phyloP scores from a whole-genome alignment of 1,140 invertebrate genomes.

The Cotesia chilonis region DNA sequence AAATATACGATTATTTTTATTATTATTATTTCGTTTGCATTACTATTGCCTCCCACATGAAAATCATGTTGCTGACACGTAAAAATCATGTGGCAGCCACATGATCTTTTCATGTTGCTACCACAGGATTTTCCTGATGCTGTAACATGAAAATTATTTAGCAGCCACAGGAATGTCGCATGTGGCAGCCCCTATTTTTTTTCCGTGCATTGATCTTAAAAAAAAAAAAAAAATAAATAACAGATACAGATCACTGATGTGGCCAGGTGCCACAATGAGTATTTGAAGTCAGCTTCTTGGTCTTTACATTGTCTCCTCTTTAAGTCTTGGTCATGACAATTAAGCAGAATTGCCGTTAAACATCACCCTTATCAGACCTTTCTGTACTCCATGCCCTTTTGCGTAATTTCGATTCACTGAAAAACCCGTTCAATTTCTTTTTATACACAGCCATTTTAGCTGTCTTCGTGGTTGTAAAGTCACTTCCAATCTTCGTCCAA shows the following conservation, averaged over 20 bases:
- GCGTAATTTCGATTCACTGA: slow-evolving; percentile 28
- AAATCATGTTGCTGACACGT: too few relatives aligned
- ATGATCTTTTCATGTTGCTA: too few relatives aligned
- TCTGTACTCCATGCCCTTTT: not conserved
- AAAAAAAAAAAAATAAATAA: slow-evolving; percentile 39
- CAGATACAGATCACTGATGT: slow-evolving; percentile 29
- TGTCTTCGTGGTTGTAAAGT: slow-evolving; percentile 12
- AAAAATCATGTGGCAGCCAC: too few relatives aligned
- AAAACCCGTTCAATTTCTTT: slow-evolving; percentile 10
- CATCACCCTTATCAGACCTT: slow-evolving; percentile 28
- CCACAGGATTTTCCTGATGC: too few relatives aligned
- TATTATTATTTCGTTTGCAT: too few relatives aligned
- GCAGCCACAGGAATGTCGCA: slow-evolving; percentile 12
- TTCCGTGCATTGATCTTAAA: slow-evolving; percentile 22
- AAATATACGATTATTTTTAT: too few relatives aligned
- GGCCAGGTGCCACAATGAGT: slow-evolving; percentile 41
- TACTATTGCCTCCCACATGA: too few relatives aligned
- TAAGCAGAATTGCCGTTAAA: slow-evolving; percentile 49
- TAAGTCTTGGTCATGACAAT: slow-evolving; percentile 51
- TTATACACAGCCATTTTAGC: slow-evolving; percentile 14
- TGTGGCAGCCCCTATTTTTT: slow-evolving; percentile 45
- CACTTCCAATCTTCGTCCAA: slow-evolving; percentile 1
- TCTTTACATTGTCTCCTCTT: slow-evolving; percentile 33
- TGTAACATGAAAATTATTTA: too few relatives aligned
- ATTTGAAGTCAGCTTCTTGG: slow-evolving; percentile 40